These are phyloP conservation scores for Bursaphelenchus okinawaensis DNA, from an alignment of 2,888 invertebrate genomes.

Conservation along the genomic window DNA sequence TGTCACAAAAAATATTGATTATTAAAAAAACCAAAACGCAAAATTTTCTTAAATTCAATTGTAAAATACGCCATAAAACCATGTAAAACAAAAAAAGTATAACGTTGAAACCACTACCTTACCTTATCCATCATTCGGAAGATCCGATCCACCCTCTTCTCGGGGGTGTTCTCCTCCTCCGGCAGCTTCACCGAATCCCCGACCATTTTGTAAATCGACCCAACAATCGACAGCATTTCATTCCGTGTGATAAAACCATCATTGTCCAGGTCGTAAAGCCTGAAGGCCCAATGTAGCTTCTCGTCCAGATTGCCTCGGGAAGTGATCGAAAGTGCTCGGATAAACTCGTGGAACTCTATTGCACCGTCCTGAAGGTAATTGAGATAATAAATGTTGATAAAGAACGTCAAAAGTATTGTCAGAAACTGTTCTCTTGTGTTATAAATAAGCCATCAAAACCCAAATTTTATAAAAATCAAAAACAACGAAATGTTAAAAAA, in stretches of 20 bases:
- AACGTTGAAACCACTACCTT: neutral
- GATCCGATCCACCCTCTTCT: constrained; percentile 93
- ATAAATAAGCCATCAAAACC: too few relatives aligned
- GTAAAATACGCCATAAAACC: neutral
- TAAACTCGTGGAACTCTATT: constrained; percentile 98
- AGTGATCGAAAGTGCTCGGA: constrained; percentile 93
- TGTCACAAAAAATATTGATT: too few relatives aligned
- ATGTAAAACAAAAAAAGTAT: neutral
- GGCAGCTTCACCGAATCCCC: constrained; percentile 62
- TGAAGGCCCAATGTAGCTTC: constrained; percentile 83
- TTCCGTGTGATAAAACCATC: constrained; percentile 61
- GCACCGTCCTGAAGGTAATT: constrained; percentile 94
- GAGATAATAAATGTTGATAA: too few relatives aligned
- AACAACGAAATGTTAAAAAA: too few relatives aligned
- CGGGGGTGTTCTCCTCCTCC: constrained; percentile 59
- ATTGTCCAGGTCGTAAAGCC: constrained; percentile 61
- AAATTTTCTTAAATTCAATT: neutral
- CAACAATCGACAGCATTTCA: constrained; percentile 79
- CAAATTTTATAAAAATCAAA: too few relatives aligned
- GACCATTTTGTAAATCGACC: constrained; percentile 96
- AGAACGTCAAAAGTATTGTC: too few relatives aligned
- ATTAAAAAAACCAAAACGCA: too few relatives aligned
- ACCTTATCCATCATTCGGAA: constrained; percentile 94
- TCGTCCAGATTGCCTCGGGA: constrained; percentile 96
- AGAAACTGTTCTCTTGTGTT: too few relatives aligned